phyloP scores from a whole-genome alignment of 2,888 invertebrate species.

The Trichogramma evanescens region DNA sequence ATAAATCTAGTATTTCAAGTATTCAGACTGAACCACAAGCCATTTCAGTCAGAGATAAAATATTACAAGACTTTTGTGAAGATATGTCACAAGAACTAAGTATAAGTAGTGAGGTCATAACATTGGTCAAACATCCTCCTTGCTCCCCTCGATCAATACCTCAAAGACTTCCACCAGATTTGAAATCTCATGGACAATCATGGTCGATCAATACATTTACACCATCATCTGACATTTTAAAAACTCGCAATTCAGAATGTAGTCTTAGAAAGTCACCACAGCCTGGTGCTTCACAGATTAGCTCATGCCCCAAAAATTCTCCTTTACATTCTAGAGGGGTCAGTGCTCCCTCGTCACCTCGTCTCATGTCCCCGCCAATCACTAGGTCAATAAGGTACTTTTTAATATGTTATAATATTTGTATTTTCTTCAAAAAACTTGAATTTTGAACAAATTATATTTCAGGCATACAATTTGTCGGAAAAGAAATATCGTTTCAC shows the following conservation, averaged over 20 bases:
- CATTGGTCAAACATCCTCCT: conserved; percentile 43
- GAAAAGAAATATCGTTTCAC: conserved; percentile 38
- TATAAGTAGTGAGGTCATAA: conserved; percentile 42
- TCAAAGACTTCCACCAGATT: conserved; percentile 41
- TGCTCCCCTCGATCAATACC: conserved; percentile 44
- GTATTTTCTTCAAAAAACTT: background rate
- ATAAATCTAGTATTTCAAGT: conserved; percentile 22
- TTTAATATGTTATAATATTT: background rate
- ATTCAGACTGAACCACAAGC: conserved; percentile 30
- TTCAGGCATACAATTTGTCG: conserved; percentile 37
- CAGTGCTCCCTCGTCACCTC: conserved; percentile 39
- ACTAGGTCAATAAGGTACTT: conserved; percentile 28
- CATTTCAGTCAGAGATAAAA: conserved; percentile 44
- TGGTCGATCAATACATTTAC: conserved; percentile 33
- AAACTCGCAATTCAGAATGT: conserved; percentile 43
- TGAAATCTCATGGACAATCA: conserved; percentile 35
- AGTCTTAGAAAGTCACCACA: conserved; percentile 42
- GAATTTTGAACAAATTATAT: background rate
- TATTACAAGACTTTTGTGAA: conserved; percentile 45
- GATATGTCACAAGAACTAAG: conserved; percentile 42
- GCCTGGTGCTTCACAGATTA: conserved; percentile 38
- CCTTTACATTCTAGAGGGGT: conserved; percentile 41
- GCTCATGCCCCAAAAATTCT: conserved; percentile 34
- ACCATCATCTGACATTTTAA: conserved; percentile 42
- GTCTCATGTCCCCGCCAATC: conserved; percentile 43